These are phyloP conservation scores for Rhizoglyphus robini DNA, from an alignment of 1,140 invertebrate genomes.

Conservation along the genomic window DNA sequence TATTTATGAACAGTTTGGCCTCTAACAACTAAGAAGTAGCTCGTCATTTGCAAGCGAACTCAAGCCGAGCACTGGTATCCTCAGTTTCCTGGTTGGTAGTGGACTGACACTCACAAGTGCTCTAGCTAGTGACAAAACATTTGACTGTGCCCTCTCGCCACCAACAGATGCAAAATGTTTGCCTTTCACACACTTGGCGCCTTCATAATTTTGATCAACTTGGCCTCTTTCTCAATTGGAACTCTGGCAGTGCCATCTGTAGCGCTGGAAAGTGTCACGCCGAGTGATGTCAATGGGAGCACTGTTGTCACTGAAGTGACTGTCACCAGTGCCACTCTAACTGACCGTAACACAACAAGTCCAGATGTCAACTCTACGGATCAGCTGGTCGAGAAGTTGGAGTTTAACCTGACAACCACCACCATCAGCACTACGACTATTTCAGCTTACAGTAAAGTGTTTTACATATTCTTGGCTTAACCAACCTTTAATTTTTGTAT, in stretches of 20 bases:
- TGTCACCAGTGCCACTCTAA: background rate
- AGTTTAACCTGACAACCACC: background rate
- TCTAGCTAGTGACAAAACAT: background rate
- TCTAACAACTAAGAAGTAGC: no score
- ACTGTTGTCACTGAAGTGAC: background rate
- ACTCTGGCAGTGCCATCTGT: background rate
- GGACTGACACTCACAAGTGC: background rate
- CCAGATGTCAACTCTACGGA: no score
- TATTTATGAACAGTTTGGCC: no score
- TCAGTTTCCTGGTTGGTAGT: background rate
- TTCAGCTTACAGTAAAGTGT: background rate
- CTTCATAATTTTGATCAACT: background rate
- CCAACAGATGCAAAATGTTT: background rate
- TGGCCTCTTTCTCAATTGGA: background rate
- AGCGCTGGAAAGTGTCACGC: background rate
- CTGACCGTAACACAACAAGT: background rate
- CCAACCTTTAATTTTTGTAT: background rate
- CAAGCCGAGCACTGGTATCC: background rate
- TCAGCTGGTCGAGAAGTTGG: no score
- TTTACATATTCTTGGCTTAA: background rate
- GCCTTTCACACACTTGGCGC: background rate
- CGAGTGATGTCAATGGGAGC: background rate
- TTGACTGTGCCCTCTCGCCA: background rate
- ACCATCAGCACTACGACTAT: background rate
- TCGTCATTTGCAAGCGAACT: no score